phyloP scores from a whole-genome alignment of 2,797 vertebrate species.

The Catostomus latipinnis region DNA sequence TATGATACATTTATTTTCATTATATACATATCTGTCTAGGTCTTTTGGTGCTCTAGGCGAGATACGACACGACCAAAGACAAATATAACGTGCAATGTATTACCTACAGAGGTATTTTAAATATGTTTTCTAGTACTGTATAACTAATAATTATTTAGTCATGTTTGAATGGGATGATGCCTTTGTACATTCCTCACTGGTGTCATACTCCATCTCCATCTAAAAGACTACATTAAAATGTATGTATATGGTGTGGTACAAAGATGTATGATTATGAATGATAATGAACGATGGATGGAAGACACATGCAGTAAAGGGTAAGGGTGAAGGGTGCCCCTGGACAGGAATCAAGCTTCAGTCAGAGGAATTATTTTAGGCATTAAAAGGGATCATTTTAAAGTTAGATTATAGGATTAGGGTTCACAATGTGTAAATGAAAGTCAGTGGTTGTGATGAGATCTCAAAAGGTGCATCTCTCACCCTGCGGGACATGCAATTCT shows the following conservation, averaged over 20 bases:
- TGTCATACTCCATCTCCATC: neutral
- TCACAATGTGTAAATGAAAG: conserved; percentile 47
- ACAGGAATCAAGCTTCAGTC: conserved; percentile 34
- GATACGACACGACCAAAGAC: too few species aligned
- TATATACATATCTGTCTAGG: too few species aligned
- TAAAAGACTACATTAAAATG: neutral
- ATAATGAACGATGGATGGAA: neutral
- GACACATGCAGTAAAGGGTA: too few species aligned
- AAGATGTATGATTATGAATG: conserved; percentile 8
- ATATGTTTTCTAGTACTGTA: too few species aligned
- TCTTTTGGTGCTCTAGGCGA: too few species aligned
- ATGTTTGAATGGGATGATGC: neutral
- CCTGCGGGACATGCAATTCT: conserved; percentile 19
- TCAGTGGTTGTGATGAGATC: conserved; percentile 45
- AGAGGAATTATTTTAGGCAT: conserved; percentile 25
- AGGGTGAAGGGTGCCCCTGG: neutral
- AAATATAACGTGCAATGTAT: too few species aligned
- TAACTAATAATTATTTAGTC: too few species aligned
- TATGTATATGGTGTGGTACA: neutral
- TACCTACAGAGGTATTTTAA: too few species aligned
- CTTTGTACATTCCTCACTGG: neutral
- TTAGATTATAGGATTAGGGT: conserved; percentile 55
- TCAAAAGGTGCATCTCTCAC: conserved; percentile 22
- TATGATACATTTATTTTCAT: too few species aligned
- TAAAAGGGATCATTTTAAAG: conserved; percentile 51